Base-by-base conservation (phyloP, 2,113 vertebrate species). In the Sminthopsis crassicaudata region DNA sequence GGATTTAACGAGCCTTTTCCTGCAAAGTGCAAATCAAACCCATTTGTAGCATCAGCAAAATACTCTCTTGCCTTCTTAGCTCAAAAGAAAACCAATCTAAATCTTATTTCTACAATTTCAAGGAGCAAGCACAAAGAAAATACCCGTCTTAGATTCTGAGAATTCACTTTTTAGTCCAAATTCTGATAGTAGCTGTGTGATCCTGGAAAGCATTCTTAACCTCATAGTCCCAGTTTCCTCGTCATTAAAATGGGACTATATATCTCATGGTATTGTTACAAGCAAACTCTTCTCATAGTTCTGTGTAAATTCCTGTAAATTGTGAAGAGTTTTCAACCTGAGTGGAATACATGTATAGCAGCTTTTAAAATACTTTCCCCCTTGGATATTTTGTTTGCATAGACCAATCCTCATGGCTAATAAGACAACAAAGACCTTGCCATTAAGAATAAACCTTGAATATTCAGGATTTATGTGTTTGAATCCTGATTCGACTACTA, bases 11-110 rank as follows among this genome's bases (percentile, higher is more conserved):
- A 8, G 27, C 12, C 11, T 88, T 96, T 57, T 91, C 55, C 92
- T 89, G 27, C 89, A 9, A 50, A 89, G 76, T 92, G 12, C 36
- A 93, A 57, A 96, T 57, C 19, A 93, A 94, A 94, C 51, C 2
- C n/a, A 53, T 53, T 94, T 94, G 53, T 93, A 24, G 26, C 30
- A 60, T 76, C 27, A 91, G 6, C 52, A 89, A 96, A 94, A 50
- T 55, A 91, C 26, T 55, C 36, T 22, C 30, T 91, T 91, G 46
- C 57, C 25, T 92, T 94, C 53, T 88, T 27, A 23, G 3, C 19
- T 54, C 53, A 16, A 53, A 19, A 23, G 50, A 90, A 91, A 57
- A 55, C 5, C 88, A 90, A 94, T 89, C 46, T 50, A 46, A 91
- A 22, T 2, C 93, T 50, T 54, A 10, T 92, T 92, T 48, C 50